phyloP scores from a whole-genome alignment of 2,888 invertebrate genomes.

The Linnaemya vulpina region DNA sequence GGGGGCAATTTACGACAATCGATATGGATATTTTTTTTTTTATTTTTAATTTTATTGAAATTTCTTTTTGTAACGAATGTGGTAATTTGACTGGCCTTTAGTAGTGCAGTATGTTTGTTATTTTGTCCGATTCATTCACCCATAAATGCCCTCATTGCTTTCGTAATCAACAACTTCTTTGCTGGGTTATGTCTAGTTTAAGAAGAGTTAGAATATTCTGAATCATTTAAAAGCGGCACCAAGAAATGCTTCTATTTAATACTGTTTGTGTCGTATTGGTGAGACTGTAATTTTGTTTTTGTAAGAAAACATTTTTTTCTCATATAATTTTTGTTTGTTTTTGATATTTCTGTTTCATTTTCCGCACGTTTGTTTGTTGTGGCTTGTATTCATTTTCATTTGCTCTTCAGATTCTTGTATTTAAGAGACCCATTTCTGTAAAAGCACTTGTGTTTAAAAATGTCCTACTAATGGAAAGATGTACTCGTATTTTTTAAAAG shows the following conservation, averaged over 20 bases:
- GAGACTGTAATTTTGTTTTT: slow-evolving; percentile 13
- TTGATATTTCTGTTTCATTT: slow-evolving; percentile 3
- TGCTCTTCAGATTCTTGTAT: background rate
- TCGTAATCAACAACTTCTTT: background rate
- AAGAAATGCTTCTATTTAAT: background rate
- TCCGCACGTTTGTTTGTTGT: background rate
- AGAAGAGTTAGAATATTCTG: background rate
- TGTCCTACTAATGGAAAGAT: slow-evolving; percentile 22
- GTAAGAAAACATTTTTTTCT: background rate
- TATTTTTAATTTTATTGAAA: no score
- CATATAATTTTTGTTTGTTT: slow-evolving; percentile 12
- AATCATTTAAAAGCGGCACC: background rate
- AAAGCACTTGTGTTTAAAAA: slow-evolving; percentile 19
- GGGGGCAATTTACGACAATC: no score
- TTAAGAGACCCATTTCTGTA: slow-evolving; percentile 50
- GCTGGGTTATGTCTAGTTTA: background rate
- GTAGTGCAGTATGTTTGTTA: no score
- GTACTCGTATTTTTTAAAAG: background rate
- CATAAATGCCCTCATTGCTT: no score
- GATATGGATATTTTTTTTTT: no score
- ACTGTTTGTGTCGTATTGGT: background rate
- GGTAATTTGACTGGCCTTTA: no score
- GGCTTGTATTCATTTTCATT: background rate
- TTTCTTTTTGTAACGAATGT: no score
- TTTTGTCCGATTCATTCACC: no score